A percentile compares a stretch with the other conserved stretches of the same genome.
phyloP scores from a whole-genome alignment of 2,888 invertebrate genomes.

The Pammene fasciana region DNA sequence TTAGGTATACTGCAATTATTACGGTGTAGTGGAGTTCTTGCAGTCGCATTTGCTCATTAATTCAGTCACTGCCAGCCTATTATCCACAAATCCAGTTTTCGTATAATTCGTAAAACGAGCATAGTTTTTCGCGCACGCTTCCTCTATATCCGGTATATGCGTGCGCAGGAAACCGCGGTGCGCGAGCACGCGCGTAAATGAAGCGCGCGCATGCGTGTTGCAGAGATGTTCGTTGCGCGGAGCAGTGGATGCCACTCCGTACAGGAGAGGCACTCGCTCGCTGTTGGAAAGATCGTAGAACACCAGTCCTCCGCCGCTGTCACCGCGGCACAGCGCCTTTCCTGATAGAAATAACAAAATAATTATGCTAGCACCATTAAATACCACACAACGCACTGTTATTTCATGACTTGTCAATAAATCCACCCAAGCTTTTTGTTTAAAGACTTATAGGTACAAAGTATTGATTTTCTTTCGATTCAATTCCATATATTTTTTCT shows the following conservation, averaged over 20 bases:
- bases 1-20: too few relatives aligned
- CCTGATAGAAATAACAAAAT: slow-evolving; percentile 13
- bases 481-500: too few relatives aligned
- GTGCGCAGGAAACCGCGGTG: slow-evolving; percentile 8
- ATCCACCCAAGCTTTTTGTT: too few relatives aligned
- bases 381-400: too few relatives aligned
- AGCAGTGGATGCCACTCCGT: slow-evolving; percentile 27
- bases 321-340: slow-evolving; percentile 28
- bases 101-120: background rate
- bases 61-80: background rate
- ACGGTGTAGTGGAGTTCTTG: too few relatives aligned
- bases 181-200: slow-evolving; percentile 14
- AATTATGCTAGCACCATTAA: too few relatives aligned
- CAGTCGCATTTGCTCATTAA: too few relatives aligned
- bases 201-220: slow-evolving; percentile 18
- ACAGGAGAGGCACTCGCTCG: slow-evolving; percentile 6
- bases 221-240: slow-evolving; percentile 17
- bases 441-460: too few relatives aligned
- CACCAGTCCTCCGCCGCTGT: slow-evolving; percentile 32
- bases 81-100: background rate
- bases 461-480: too few relatives aligned
- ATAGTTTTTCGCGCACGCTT: slow-evolving; percentile 3
- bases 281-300: background rate
- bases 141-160: slow-evolving; percentile 7
- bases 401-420: too few relatives aligned